Base-by-base conservation (phyloP, 1,140 invertebrate species). In the Drosophila littoralis region DNA sequence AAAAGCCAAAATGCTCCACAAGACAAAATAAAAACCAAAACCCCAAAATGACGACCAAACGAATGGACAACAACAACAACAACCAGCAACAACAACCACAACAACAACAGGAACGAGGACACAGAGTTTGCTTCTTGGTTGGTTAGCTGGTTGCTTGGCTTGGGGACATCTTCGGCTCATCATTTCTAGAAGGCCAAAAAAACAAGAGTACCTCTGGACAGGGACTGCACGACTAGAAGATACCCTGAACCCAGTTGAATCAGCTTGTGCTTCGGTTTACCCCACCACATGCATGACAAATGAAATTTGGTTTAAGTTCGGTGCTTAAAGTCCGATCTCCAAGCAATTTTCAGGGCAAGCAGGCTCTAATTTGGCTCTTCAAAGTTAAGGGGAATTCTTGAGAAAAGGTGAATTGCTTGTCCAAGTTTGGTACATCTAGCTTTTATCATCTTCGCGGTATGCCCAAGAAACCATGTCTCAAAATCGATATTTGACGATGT, bases 11-110 rank as follows among this genome's bases (percentile, higher is more conserved):
- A 46, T 22, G 22, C 22, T 22, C 3, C 22, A 3, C 22, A 58
- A 50, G 58, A 46, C 50, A 35, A 32, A 28, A 48, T 50, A 35
- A 60, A 66, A 28, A 38, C 40, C 33, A 63, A 59, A 76, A 60
- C 61, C 52, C 55, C 69, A 65, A 71, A 84, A 79, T 67, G 71
- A 45, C 46, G 64, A 74, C 63, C 64, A 63, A 54, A 74, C 66
- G 64, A 73, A 52, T 73, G 64, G 51, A 75, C 71, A 55, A 51
- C 22, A 59, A 38, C 46, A 60, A 35, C 35, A 72, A 43, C 54
- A 71, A 51, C 35, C 35, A 50, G 36, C 46, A 32, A 7, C 54
- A 60, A 38, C 28, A 50, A 36, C 45, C 45, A 36, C 36, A 36
- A 52, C 13, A 54, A 52, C 38, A 51, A 58, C 45, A 68, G 61